These are phyloP conservation scores for Heliocidaris tuberculata DNA, from an alignment of 35 echinoderm and acorn worm species.

Conservation along the genomic window DNA sequence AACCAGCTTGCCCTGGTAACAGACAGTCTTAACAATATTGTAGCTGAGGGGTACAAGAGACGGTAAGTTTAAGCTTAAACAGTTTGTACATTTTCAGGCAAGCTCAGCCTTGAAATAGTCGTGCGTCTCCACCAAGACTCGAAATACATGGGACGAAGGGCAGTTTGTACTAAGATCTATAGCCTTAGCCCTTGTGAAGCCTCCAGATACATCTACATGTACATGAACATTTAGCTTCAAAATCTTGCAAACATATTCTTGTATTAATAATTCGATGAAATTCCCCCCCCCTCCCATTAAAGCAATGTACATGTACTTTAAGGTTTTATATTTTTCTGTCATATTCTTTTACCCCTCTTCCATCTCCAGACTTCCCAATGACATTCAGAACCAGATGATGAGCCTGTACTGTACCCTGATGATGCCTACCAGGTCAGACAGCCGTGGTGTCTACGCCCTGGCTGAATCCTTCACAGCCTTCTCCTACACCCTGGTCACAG, in stretches of 20 bases:
- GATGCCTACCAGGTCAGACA: slow-evolving; percentile 69
- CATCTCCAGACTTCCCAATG: slow-evolving; percentile 54
- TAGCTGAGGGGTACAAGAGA: slow-evolving; percentile 62
- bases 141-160: too few relatives aligned
- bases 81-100: neutral
- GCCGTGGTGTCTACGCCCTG: slow-evolving; percentile 73
- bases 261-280: too few relatives aligned
- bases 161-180: too few relatives aligned
- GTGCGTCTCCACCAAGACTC: too few relatives aligned
- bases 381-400: slow-evolving; percentile 68
- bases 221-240: too few relatives aligned
- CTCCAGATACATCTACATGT: too few relatives aligned
- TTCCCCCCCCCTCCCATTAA: too few relatives aligned
- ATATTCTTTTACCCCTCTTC: neutral
- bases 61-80: slow-evolving; percentile 66
- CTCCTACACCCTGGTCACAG: slow-evolving; percentile 84
- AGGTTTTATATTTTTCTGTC: too few relatives aligned
- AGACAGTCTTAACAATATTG: slow-evolving; percentile 68
- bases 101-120: too few relatives aligned
- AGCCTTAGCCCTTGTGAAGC: too few relatives aligned
- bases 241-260: too few relatives aligned
- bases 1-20: slow-evolving; percentile 65
- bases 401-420: slow-evolving; percentile 75
- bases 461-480: slow-evolving; percentile 76
- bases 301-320: too few relatives aligned